Conservation (phyloP, 2,113 vertebrate genomes). For the Engraulis encrasicolus region DNA sequence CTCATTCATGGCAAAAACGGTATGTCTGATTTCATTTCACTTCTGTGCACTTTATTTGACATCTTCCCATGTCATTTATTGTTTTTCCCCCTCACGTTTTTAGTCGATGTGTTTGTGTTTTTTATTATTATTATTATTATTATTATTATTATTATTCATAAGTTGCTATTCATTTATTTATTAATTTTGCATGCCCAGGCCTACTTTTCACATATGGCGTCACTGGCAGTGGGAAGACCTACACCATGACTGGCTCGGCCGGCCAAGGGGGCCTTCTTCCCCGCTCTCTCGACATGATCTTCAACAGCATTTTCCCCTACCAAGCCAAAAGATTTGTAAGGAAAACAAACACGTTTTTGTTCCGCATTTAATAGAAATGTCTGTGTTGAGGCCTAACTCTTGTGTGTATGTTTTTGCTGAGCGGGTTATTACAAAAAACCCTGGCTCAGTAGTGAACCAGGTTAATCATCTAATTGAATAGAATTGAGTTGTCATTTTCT, state of each 20-base stretch:
- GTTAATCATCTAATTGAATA: too few species aligned
- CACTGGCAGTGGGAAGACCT: conserved; percentile 95
- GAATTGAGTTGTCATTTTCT: too few species aligned
- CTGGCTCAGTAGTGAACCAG: too few species aligned
- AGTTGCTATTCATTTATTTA: too few species aligned
- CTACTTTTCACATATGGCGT: conserved; percentile 95
- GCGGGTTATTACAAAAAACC: too few species aligned
- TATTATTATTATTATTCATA: too few species aligned
- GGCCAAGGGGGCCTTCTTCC: conserved; percentile 92
- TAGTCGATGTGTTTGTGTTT: neutral
- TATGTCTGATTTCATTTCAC: conserved; percentile 69
- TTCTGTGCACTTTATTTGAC: too few species aligned
- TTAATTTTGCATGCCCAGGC: conserved; percentile 75
- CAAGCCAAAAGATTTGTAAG: conserved; percentile 94
- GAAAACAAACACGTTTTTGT: conserved; percentile 2
- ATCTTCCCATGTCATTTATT: too few species aligned
- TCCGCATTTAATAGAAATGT: neutral
- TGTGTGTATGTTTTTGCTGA: neutral
- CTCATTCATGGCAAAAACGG: conserved; percentile 92
- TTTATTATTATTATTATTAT: too few species aligned
- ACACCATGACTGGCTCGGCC: conserved; percentile 94
- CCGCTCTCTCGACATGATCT: conserved; percentile 92
- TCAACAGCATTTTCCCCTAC: conserved; percentile 88
- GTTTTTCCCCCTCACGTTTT: too few species aligned
- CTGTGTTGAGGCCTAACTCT: neutral